These are phyloP conservation scores for Epinephelus lanceolatus DNA, from an alignment of 2,113 vertebrate genomes.

Conservation along the genomic window DNA sequence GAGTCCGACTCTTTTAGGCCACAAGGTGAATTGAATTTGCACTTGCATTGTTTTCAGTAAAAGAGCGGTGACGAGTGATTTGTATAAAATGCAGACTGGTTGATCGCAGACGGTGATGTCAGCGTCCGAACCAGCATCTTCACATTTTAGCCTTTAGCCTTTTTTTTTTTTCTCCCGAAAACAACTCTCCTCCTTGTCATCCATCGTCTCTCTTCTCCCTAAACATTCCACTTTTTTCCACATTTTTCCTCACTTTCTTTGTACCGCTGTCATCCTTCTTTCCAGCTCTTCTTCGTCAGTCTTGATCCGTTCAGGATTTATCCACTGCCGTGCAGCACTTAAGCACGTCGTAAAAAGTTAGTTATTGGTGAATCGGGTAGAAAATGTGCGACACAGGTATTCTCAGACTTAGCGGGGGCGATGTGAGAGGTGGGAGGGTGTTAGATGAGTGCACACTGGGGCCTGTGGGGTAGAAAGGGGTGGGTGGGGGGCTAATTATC, in stretches of 20 bases:
- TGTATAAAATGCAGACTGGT: constrained; percentile 68
- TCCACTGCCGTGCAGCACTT: not conserved
- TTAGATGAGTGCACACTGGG: constrained; percentile 64
- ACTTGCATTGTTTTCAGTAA: constrained; percentile 64
- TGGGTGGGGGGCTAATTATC: constrained; percentile 81
- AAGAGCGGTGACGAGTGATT: constrained; percentile 60
- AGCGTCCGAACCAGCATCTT: constrained; percentile 3
- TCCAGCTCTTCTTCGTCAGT: not conserved
- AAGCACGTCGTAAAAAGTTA: not conserved
- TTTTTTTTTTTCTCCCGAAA: not conserved
- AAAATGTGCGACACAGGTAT: constrained; percentile 79
- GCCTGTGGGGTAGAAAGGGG: constrained; percentile 44
- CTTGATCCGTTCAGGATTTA: not conserved
- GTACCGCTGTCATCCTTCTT: not conserved
- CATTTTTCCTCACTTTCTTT: not conserved
- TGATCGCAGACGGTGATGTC: constrained; percentile 22
- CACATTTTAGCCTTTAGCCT: not conserved
- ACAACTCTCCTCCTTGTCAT: constrained; percentile 3
- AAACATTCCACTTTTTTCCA: not conserved
- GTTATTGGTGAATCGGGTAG: constrained; percentile 25
- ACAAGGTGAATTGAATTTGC: constrained; percentile 58
- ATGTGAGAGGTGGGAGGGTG: constrained; percentile 39
- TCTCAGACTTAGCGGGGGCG: constrained; percentile 47
- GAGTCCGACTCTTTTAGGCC: constrained; percentile 31
- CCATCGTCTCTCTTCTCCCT: not conserved